Evolutionary conservation across 1,140 invertebrate genomes (phyloP), one percentile per base, ranked within the genome.

Genomic region (Trichonephila clavata): DNA sequence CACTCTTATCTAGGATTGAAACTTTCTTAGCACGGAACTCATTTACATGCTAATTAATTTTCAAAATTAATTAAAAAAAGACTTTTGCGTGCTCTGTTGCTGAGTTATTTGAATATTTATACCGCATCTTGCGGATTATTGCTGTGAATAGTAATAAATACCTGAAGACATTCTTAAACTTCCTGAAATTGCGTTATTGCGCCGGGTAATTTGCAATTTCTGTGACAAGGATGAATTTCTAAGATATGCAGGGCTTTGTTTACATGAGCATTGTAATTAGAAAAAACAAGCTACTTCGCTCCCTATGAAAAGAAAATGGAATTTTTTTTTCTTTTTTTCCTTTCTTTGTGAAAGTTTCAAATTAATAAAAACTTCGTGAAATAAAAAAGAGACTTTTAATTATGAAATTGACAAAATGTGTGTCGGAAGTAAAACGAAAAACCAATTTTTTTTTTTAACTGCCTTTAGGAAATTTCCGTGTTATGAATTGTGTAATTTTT

Each of bases 21-120:
- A 61, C 59, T 21, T 81, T 65, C 27, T 32, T 87, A 14, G 18
- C 59, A 7, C 32, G 32, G 59, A 87, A 21, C 57, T 61, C 61
- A 63, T 63, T 87, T 87, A 87, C 86, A 87, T 87, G 60, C 59
- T 87, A 61, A 63, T 87, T 87, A 87, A 39, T 63, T 87, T 87
- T 65, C 60, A 87, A 87, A 50, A 87, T 87, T 84, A 57, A 84
- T 84, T 84, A 84, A 84, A 84, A 84, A 39, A 80, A 80, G 50
- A 50, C 39, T 59, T 27, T 59, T 32, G 32, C 71, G 24, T 21
- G 61, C 43, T 13, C 18, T 27, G 80, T 18, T 43, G 20, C 43
- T 60, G 71, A 77, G 27, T 39, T 60, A 24, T 84, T 84, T 84
- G 83, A 84, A 84, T 59, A 84, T 84, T 60, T 60, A 84, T 59